Conservation (phyloP, 1,140 invertebrate genomes). For the Eufriesea mexicana region DNA sequence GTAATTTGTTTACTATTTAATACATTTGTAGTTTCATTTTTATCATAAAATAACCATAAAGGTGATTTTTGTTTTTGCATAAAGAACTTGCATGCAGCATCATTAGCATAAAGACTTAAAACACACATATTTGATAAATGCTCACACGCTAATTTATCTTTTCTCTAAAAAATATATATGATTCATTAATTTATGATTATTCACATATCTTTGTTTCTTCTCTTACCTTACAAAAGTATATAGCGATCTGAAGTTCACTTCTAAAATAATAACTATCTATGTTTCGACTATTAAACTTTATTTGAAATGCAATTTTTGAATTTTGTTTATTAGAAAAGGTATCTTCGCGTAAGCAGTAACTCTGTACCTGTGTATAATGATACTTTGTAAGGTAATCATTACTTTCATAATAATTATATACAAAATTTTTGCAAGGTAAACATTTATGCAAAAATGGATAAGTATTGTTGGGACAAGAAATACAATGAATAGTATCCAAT, state of each 20-base stretch:
- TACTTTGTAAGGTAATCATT: slow-evolving; percentile 66
- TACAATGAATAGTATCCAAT: slow-evolving; percentile 75
- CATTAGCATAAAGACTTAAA: slow-evolving; percentile 83
- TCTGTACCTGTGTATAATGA: slow-evolving; percentile 70
- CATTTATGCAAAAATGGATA: slow-evolving; percentile 80
- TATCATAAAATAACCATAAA: slow-evolving; percentile 84
- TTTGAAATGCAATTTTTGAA: slow-evolving; percentile 72
- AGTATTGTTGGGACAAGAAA: slow-evolving; percentile 79
- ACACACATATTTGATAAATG: slow-evolving; percentile 88
- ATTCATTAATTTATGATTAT: not conserved
- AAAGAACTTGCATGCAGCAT: slow-evolving; percentile 83
- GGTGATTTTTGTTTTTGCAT: slow-evolving; percentile 80
- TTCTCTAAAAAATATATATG: slow-evolving; percentile 78
- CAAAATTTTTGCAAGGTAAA: slow-evolving; percentile 75
- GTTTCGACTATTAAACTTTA: slow-evolving; percentile 75
- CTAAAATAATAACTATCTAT: slow-evolving; percentile 82
- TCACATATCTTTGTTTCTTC: not conserved
- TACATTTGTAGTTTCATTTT: slow-evolving; percentile 80
- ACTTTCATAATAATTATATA: slow-evolving; percentile 65
- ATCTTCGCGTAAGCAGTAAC: slow-evolving; percentile 78
- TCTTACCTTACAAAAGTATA: slow-evolving; percentile 83
- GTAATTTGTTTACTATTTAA: slow-evolving; percentile 82
- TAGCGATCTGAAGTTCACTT: slow-evolving; percentile 79
- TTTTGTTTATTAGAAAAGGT: slow-evolving; percentile 73
- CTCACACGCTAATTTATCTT: slow-evolving; percentile 85